Conservation (phyloP, 2,888 invertebrate species). For the Malacosoma neustria region DNA sequence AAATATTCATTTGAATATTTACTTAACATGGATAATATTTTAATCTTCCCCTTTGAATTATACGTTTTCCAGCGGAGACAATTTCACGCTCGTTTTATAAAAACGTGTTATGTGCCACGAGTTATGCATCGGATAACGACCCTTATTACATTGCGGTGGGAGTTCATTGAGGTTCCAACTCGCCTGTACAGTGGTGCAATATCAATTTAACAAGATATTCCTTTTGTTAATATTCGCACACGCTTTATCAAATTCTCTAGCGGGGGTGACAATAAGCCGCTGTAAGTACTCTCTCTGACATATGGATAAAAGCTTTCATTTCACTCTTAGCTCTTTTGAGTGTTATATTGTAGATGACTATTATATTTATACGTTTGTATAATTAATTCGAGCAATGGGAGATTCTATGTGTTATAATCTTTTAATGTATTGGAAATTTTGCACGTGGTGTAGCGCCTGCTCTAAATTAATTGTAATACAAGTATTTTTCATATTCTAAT, state of each 20-base stretch:
- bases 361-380: constrained; percentile 8
- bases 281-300: constrained; percentile 74
- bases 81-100: constrained; percentile 56
- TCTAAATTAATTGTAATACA: no score
- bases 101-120: constrained; percentile 43
- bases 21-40: constrained; percentile 77
- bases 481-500: no score
- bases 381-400: constrained; percentile 1
- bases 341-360: constrained; percentile 38
- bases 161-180: constrained; percentile 34
- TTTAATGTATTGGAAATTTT: neutral
- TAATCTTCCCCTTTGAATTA: constrained; percentile 76
- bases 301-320: constrained; percentile 76
- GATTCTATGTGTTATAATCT: neutral
- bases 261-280: constrained; percentile 75
- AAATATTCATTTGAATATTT: constrained; percentile 77
- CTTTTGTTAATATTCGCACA: constrained; percentile 76
- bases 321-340: constrained; percentile 70
- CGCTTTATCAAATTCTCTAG: constrained; percentile 75
- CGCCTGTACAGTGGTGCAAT: constrained; percentile 37
- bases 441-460: no score
- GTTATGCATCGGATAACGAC: constrained; percentile 35
- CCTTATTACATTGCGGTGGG: constrained; percentile 16
- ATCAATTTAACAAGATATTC: constrained; percentile 76
- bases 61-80: constrained; percentile 74